Percentiles rank a stretch among this genome's conserved stretches.
These are phyloP conservation scores for Coenonympha glycerion DNA, from an alignment of 2,888 invertebrate species.

Conservation along the genomic window DNA sequence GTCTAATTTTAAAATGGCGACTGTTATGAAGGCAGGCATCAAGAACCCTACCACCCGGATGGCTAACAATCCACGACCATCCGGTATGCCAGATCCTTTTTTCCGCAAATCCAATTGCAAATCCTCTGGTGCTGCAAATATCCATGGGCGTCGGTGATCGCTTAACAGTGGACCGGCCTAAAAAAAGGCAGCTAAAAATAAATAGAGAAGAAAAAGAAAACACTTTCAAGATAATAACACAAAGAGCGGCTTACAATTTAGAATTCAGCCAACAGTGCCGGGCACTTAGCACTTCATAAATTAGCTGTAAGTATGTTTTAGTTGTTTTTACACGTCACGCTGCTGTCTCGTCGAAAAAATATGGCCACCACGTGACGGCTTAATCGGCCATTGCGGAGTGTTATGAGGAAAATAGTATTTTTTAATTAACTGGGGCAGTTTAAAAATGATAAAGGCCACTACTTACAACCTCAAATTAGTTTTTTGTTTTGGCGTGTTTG, in stretches of 20 bases:
- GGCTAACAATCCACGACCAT: too few species aligned
- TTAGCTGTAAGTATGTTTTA: slow-evolving; percentile 25
- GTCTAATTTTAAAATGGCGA: too few species aligned
- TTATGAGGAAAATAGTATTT: background rate
- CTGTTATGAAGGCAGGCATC: too few species aligned
- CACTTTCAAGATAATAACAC: background rate
- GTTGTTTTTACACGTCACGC: slow-evolving; percentile 36
- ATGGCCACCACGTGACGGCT: slow-evolving; percentile 55
- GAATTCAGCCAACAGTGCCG: background rate
- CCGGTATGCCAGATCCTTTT: too few species aligned
- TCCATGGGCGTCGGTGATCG: background rate
- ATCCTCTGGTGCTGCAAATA: background rate
- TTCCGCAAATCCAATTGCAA: too few species aligned
- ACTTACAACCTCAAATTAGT: too few species aligned
- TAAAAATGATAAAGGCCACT: too few species aligned
- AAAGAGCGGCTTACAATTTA: background rate
- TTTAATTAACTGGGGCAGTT: too few species aligned
- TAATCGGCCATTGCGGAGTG: slow-evolving; percentile 21
- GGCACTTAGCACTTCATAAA: slow-evolving; percentile 16
- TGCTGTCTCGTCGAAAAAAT: slow-evolving; percentile 36
- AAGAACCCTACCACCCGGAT: too few species aligned
- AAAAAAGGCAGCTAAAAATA: too few species aligned
- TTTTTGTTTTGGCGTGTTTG: too few species aligned
- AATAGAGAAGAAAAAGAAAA: too few species aligned
- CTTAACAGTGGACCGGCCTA: background rate